Evolutionary conservation across 2,797 vertebrate genomes (phyloP), one percentile per base, ranked within the genome.

Genomic region (Pseudomugil tenellus): DNA sequence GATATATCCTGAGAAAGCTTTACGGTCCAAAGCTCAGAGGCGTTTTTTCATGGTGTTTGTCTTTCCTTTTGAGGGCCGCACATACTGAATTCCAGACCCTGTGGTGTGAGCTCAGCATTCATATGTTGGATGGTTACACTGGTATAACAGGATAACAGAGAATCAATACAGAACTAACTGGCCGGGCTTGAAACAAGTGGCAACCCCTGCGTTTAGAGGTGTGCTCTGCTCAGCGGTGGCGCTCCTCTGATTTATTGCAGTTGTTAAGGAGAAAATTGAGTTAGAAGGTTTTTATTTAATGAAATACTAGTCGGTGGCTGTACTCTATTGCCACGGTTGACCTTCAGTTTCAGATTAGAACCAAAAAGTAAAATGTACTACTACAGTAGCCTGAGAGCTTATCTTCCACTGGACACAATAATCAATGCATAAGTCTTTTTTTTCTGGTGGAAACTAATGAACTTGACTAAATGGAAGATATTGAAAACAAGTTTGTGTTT

Each of bases 241-340:
- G 26, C 80, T 77, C 64, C 51, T 79, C 79, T 90, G 92, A 91
- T 92, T 93, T 92, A 92, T 92, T 87, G 77, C 60, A 46, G 77
- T 81, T 84, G 86, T 91, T 91, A 86, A 77, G 49, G 71, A 64
- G 79, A 90, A 90, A 87, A 91, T 91, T 87, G 90, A 91, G 84
- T 90, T 87, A 86, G 87, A 89, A 88, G 85, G 86, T 84, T 92
- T 90, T 91, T 89, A 90, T 91, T 91, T 90, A 89, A 83, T 77
- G 76, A 78, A 77, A 64, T 63, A 70, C 67, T 59, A 69, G 81
- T 76, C 62, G 32, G 63, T 72, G 71, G 65, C 77, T 76, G 63
- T 52, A 71, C 83, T 76, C 74, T 79, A 72, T 76, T 77, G 68
- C 76, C 28, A 35, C 79, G 63, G 73, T 83, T 88, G 88, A 91